Base-by-base conservation (phyloP, 2,888 invertebrate genomes). In the Parnassius mnemosyne region DNA sequence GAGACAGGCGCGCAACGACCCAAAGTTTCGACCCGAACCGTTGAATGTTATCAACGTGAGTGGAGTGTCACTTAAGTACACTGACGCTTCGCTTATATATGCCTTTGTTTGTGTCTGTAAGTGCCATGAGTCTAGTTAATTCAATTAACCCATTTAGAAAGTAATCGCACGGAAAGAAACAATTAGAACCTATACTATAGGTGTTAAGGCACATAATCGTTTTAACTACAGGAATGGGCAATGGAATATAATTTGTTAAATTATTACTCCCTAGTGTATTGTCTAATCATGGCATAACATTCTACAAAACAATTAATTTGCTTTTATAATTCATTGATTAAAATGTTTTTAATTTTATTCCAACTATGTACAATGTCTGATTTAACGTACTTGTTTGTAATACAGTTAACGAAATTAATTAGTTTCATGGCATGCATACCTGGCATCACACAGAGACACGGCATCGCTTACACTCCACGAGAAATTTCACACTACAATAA, bases 1-100 rank as follows among this genome's bases (percentile, higher is more conserved):
- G 79, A 92, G 93, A 78, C 85, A 89, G 83, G 87, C 90, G 75
- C 78, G 87, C 67, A 93, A 93, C 83, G 92, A 94, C 80, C 93
- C 93, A 65, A 92, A 92, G 69, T 94, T 90, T 88, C 87, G 92
- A 61, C 93, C 93, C 61, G 84, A 92, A 80, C 95, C 95, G 76
- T 91, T 95, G 83, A 84, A 84, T 83, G 93, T 94, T 65, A 93
- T 94, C 84, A 95, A 95, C 92, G 95, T 95, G 92, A 94, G 93
- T 93, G 76, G 68, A 73, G 73, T 73, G 73, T 72, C 72, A 69
- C 69, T 69, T 67, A 61, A 66, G 65, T 66, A 71, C 70, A 65
- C 59, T 65, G 70, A 68, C 67, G 71, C 71, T 71, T 74, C 66
- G 67, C 72, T 69, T 69, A 63, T 69, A 63, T 69, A 62, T 52